Conservation (phyloP, 2,797 vertebrate genomes). For the Silurus aristotelis region DNA sequence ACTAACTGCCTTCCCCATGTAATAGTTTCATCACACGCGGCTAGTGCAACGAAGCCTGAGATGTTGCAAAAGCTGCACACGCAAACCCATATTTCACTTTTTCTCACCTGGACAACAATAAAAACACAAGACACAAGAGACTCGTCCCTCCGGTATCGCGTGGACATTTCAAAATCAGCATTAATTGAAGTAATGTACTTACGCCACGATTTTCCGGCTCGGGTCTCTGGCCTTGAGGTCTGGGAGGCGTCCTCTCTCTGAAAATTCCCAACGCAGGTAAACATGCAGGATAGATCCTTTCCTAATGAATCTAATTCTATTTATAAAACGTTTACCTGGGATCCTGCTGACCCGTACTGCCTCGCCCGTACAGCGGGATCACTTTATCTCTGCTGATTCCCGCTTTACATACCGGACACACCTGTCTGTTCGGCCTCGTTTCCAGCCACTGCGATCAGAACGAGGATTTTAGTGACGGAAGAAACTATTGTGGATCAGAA, state of each 20-base stretch:
- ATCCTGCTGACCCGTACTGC: slow-evolving; percentile 95
- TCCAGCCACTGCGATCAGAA: slow-evolving; percentile 86
- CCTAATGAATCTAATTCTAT: no score
- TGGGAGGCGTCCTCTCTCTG: slow-evolving; percentile 96
- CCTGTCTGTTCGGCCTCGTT: slow-evolving; percentile 94
- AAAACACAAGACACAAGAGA: not conserved
- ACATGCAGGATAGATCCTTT: not conserved
- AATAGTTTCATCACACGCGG: slow-evolving; percentile 71
- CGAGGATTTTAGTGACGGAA: not conserved
- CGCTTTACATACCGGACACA: slow-evolving; percentile 98
- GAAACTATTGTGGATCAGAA: not conserved
- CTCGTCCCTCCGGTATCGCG: not conserved
- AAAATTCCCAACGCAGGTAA: slow-evolving; percentile 26
- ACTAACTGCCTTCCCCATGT: slow-evolving; percentile 47
- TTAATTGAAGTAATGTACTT: slow-evolving; percentile 64
- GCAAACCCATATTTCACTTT: not conserved
- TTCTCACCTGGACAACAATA: not conserved
- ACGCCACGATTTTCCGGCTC: slow-evolving; percentile 98
- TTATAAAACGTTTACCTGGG: slow-evolving; percentile 78
- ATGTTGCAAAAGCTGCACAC: slow-evolving; percentile 13
- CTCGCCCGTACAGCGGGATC: slow-evolving; percentile 94
- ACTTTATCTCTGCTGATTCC: slow-evolving; percentile 98
- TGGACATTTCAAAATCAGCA: not conserved
- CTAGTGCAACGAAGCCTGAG: slow-evolving; percentile 38
- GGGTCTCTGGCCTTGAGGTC: slow-evolving; percentile 97